Base-by-base conservation (phyloP, 2,113 vertebrate species). In the Callospermophilus lateralis region DNA sequence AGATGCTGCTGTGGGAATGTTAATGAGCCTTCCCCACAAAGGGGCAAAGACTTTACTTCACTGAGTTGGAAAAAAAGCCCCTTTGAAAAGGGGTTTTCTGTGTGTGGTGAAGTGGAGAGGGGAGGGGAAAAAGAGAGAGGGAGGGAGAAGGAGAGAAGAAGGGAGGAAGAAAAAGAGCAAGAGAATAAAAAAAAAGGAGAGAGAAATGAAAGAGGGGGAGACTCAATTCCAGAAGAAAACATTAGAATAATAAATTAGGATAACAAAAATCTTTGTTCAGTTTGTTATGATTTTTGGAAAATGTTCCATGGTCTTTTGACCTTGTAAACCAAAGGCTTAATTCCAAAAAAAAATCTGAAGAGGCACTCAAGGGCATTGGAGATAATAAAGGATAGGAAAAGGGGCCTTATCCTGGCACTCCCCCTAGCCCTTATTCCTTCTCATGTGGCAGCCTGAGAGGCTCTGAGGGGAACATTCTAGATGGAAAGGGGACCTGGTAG, bases 61-160 rank as follows among this genome's bases (percentile, higher is more conserved):
- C 96, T 98, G 97, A 97, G 90, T 97, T 96, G 96, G 95, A 97
- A 97, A 97, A 45, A 94, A 98, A 99, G 95, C 98, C 98, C 98
- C 99, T 99, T 98, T 99, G 98, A 99, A 99, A 99, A 99, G 98
- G 98, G 98, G 98, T 99, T 63, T 99, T 99, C 98, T 99, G 97
- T 98, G 98, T 98, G 98, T 98, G 98, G 97, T 97, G 95, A 96
- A 97, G 97, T 97, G 97, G 94, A 97, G 97, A 97, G 95, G 96
- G 97, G 94, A 95, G 97, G 86, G 85, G 76, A 95, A 93, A 58
- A 83, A 55, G 91, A 67, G 83, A 92, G 89, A n/a, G 84, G 28
- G 48, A 37, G 96, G 13, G 73, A 84, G 63, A n/a, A 26, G 15
- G 76, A 78, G 24, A 92, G 58, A 30, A 58, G 61, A 37, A 22